These are phyloP conservation scores for Cladorhizidae sp. DNA, from an alignment of 37 sponge, comb jelly and placozoan species.

Conservation along the genomic window DNA sequence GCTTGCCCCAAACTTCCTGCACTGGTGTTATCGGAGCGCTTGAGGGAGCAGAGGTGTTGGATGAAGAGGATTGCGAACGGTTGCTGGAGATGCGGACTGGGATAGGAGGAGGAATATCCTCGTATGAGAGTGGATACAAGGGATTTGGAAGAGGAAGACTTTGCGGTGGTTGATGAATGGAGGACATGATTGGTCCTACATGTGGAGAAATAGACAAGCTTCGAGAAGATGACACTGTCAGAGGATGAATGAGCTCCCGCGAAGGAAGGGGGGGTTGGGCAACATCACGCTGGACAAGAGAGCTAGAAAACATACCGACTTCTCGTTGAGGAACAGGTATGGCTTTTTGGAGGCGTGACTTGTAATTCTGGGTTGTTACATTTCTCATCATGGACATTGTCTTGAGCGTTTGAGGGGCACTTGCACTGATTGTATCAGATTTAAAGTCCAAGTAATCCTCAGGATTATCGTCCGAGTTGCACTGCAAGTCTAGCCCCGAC, in stretches of 20 bases:
- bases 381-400: too few species aligned
- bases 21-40: background rate
- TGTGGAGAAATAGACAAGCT: too few species aligned
- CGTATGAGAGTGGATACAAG: background rate
- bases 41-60: background rate
- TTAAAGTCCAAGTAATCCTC: background rate
- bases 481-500: background rate
- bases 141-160: background rate
- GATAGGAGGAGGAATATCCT: background rate
- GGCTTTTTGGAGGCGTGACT: too few species aligned
- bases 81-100: background rate
- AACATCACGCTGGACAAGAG: too few species aligned
- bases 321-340: too few species aligned
- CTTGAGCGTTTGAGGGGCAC: background rate
- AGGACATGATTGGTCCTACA: background rate
- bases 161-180: background rate
- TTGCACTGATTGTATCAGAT: background rate
- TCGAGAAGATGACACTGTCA: background rate
- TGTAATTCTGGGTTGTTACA: background rate
- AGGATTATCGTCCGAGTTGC: background rate
- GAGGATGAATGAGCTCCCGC: background rate
- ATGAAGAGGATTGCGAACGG: background rate
- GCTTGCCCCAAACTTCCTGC: background rate
- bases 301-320: too few species aligned
- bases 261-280: conserved; percentile 17